Evolutionary conservation across 2,113 vertebrate genomes (phyloP).

Genomic region (Smithornis capensis): DNA sequence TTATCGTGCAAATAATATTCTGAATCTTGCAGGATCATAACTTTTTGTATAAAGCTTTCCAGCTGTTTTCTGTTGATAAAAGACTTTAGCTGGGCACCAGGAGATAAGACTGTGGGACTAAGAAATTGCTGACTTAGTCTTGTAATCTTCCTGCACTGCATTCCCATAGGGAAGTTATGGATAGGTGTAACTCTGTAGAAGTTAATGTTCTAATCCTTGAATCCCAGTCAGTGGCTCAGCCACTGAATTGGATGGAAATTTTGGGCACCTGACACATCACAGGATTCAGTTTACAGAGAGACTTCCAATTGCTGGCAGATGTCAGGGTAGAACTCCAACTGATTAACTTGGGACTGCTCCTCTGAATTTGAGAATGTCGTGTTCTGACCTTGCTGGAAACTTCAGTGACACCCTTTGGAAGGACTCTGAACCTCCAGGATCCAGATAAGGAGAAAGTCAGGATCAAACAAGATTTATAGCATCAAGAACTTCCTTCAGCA

Average conservation of each 20-base stretch:
- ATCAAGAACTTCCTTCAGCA: not conserved
- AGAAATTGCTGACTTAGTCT: constrained; percentile 29
- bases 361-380: not conserved
- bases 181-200: constrained; percentile 13
- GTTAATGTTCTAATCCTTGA: not conserved
- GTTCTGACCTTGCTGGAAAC: not conserved
- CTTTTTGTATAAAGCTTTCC: constrained; percentile 22
- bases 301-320: not conserved
- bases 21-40: constrained; percentile 43
- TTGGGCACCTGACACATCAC: not conserved
- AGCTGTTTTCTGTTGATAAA: constrained; percentile 51
- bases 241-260: not conserved
- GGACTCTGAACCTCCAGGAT: not conserved
- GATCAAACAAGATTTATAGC: not conserved
- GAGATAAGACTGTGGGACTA: not conserved
- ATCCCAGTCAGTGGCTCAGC: not conserved
- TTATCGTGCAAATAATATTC: constrained; percentile 19
- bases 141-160: not conserved
- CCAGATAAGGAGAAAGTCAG: not conserved
- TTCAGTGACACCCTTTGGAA: not conserved
- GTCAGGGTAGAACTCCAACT: not conserved
- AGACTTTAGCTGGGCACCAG: constrained; percentile 30
- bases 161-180: constrained; percentile 12
- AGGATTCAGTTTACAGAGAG: not conserved
- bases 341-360: not conserved